Conservation (phyloP, 2,888 invertebrate genomes). For the Drosophila sordidapex region DNA sequence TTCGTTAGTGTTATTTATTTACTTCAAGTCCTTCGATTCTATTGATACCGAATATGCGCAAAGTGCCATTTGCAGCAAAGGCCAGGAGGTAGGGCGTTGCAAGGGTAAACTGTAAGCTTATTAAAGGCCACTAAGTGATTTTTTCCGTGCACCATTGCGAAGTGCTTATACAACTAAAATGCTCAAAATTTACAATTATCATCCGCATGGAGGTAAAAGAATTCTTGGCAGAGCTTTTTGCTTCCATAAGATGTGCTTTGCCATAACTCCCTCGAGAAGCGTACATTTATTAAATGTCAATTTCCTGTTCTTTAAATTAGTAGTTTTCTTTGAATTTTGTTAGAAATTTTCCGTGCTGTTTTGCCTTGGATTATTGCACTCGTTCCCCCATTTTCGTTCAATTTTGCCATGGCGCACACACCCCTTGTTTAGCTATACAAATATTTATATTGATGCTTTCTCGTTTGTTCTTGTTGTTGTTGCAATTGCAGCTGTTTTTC, state of each 20-base stretch:
- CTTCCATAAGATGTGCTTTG: background rate
- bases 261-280: background rate
- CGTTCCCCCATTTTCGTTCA: slow-evolving; percentile 1
- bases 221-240: background rate
- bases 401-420: slow-evolving; percentile 3
- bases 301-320: background rate
- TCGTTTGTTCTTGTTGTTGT: slow-evolving; percentile 1
- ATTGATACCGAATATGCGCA: slow-evolving; percentile 55
- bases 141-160: background rate
- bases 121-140: slow-evolving; percentile 27
- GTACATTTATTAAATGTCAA: background rate
- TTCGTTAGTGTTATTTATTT: slow-evolving; percentile 74
- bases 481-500: slow-evolving; percentile 29
- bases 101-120: slow-evolving; percentile 16
- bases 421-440: background rate
- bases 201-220: background rate
- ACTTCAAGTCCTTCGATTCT: slow-evolving; percentile 41
- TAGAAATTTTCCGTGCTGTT: background rate
- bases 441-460: slow-evolving; percentile 34
- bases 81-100: background rate
- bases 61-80: slow-evolving; percentile 16
- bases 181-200: background rate
- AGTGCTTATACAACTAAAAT: background rate
- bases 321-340: background rate
- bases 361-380: slow-evolving; percentile 5